phyloP scores from a whole-genome alignment of 2,888 invertebrate species.

The Oscheius sp. region DNA sequence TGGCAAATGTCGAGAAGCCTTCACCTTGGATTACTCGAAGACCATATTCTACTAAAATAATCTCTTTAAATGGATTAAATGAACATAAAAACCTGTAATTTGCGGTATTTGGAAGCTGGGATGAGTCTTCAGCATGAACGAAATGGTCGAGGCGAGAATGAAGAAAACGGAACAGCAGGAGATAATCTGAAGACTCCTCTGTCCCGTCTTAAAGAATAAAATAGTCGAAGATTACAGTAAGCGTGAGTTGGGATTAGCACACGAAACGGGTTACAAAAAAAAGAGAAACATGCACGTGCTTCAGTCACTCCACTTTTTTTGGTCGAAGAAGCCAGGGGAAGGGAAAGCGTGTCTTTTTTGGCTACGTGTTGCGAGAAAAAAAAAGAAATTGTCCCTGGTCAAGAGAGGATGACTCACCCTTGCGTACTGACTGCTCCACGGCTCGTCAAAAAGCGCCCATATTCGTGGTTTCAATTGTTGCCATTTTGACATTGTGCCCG shows the following conservation, averaged over 20 bases:
- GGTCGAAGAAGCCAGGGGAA: background rate
- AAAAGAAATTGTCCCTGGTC: background rate
- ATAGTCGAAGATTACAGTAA: slow-evolving; percentile 12
- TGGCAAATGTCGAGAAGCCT: slow-evolving; percentile 31
- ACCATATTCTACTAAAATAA: slow-evolving; percentile 45
- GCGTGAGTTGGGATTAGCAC: slow-evolving; percentile 19
- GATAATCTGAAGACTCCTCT: slow-evolving; percentile 83
- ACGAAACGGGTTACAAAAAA: background rate
- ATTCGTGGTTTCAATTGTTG: slow-evolving; percentile 90
- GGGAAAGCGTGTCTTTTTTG: slow-evolving; percentile 6
- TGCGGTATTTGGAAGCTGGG: slow-evolving; percentile 92
- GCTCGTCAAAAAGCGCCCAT: slow-evolving; percentile 99
- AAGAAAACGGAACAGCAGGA: slow-evolving; percentile 92
- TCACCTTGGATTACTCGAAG: slow-evolving; percentile 46
- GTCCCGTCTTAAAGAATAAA: background rate
- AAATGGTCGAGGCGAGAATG: slow-evolving; percentile 92
- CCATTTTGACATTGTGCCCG: slow-evolving; percentile 79
- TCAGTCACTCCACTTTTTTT: background rate
- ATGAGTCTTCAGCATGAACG: slow-evolving; percentile 94
- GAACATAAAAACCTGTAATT: slow-evolving; percentile 54
- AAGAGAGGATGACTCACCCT: slow-evolving; percentile 49
- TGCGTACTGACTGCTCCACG: slow-evolving; percentile 95
- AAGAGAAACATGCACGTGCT: slow-evolving; percentile 25
- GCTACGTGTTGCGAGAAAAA: background rate
- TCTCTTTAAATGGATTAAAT: background rate